Evolutionary conservation across 2,888 invertebrate genomes (phyloP).

Genomic region (Vanessa cardui): DNA sequence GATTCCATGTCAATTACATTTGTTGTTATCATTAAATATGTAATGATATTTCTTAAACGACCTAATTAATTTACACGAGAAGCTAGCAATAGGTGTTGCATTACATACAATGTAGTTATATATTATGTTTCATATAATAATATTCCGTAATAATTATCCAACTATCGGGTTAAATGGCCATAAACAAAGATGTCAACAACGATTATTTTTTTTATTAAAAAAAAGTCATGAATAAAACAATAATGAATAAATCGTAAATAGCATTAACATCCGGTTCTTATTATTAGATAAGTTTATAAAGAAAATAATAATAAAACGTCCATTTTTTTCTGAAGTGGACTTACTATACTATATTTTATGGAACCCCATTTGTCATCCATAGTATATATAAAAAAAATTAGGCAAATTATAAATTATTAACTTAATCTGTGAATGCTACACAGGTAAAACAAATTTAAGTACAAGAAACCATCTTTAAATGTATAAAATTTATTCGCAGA

Average conservation of each 20-base stretch:
- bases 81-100: not conserved
- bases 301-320: no score
- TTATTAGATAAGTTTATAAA: not conserved
- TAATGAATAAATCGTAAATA: not conserved
- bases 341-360: no score
- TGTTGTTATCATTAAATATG: not conserved
- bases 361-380: no score
- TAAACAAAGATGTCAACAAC: slow-evolving; percentile 13
- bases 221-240: slow-evolving; percentile 14
- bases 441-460: no score
- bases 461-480: no score
- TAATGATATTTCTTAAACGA: slow-evolving; percentile 4
- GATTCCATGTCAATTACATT: not conserved
- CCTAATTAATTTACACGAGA: slow-evolving; percentile 8
- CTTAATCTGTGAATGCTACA: no score
- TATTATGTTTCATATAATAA: not conserved
- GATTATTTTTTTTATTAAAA: slow-evolving; percentile 16
- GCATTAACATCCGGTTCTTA: not conserved
- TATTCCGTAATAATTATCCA: not conserved
- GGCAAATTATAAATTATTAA: no score
- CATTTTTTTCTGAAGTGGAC: no score
- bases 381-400: no score
- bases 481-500: slow-evolving; percentile 42
- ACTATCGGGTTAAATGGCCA: slow-evolving; percentile 18
- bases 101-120: not conserved